Conservation (phyloP, 1,140 invertebrate species). For the Gonatopus flavifemur region DNA sequence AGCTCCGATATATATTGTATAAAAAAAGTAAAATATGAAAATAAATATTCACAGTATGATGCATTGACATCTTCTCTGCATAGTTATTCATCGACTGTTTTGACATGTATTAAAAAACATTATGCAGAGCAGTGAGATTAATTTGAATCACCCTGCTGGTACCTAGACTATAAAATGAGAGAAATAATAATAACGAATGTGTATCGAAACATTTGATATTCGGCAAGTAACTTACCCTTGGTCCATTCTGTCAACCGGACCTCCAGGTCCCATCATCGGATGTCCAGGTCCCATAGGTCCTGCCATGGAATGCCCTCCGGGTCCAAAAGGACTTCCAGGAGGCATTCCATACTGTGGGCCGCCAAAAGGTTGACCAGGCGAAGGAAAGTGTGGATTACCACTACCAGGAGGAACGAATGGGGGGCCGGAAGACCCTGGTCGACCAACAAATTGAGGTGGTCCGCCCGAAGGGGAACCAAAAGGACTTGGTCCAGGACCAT, state of each 20-base stretch:
- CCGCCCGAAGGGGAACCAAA: conserved; percentile 70
- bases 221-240: conserved; percentile 74
- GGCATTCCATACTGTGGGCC: conserved; percentile 69
- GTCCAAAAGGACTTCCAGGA: conserved; percentile 70
- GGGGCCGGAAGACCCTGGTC: conserved; percentile 70
- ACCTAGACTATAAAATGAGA: not conserved
- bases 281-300: conserved; percentile 65
- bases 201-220: too few relatives aligned
- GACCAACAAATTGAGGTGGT: conserved; percentile 64
- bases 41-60: too few relatives aligned
- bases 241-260: conserved; percentile 71
- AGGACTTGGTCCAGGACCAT: conserved; percentile 64
- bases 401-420: conserved; percentile 65
- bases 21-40: too few relatives aligned
- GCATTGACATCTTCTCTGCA: too few relatives aligned
- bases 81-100: too few relatives aligned
- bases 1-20: too few relatives aligned
- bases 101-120: too few relatives aligned
- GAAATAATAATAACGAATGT: conserved; percentile 1
- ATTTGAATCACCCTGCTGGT: too few relatives aligned
- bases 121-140: too few relatives aligned
- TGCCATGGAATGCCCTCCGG: conserved; percentile 64
- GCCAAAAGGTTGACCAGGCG: conserved; percentile 66
- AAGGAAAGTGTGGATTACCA: conserved; percentile 68
- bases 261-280: conserved; percentile 69